These are phyloP conservation scores for Therioaphis trifolii DNA, from an alignment of 2,888 invertebrate species.

Conservation along the genomic window DNA sequence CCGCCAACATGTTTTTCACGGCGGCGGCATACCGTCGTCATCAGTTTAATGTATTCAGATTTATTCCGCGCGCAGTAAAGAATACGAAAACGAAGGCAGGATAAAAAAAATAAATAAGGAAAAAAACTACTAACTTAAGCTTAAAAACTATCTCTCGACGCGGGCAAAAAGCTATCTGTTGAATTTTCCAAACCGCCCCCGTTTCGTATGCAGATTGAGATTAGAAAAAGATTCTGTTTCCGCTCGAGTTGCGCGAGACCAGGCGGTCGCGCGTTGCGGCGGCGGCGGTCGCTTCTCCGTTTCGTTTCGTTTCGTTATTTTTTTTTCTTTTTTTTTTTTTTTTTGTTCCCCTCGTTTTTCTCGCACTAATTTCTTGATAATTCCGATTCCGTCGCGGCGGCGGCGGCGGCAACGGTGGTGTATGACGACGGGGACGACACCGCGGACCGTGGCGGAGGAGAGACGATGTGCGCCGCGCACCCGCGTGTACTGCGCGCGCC, in stretches of 20 bases:
- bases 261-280: constrained; percentile 31
- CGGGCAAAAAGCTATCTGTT: constrained; percentile 60
- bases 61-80: constrained; percentile 54
- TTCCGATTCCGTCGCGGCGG: constrained; percentile 38
- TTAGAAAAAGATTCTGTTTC: constrained; percentile 61
- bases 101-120: constrained; percentile 29
- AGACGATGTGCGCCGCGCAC: neutral
- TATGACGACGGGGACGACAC: no score
- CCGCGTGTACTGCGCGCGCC: neutral
- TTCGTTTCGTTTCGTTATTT: neutral
- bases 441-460: no score
- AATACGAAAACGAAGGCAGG: constrained; percentile 21
- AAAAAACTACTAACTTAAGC: constrained; percentile 45
- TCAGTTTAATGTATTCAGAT: constrained; percentile 62
- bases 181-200: constrained; percentile 57
- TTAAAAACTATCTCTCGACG: constrained; percentile 56
- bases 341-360: neutral
- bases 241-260: constrained; percentile 54
- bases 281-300: constrained; percentile 1
- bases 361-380: constrained; percentile 61
- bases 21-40: neutral
- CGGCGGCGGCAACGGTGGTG: neutral
- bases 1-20: constrained; percentile 44
- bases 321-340: constrained; percentile 18
- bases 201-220: constrained; percentile 63